phyloP scores from a whole-genome alignment of 2,113 vertebrate genomes.

The Arenaria interpres region DNA sequence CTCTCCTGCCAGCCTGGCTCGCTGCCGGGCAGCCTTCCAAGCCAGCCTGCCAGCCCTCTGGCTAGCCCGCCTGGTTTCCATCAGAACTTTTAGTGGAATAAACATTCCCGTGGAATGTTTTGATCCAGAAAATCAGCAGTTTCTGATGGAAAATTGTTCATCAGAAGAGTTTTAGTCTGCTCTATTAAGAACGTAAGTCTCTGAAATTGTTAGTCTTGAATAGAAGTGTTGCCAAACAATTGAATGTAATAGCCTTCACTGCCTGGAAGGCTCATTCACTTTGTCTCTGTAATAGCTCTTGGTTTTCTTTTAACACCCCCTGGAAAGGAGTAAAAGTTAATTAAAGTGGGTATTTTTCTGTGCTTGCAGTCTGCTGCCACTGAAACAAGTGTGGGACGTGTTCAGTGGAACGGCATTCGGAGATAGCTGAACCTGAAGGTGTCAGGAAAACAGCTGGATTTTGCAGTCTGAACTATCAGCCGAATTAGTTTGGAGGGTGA shows the following conservation, averaged over 20 bases:
- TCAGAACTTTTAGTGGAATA: constrained; percentile 9
- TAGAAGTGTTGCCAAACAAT: constrained; percentile 50
- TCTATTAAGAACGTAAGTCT: constrained; percentile 55
- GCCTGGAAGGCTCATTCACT: constrained; percentile 33
- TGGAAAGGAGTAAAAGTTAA: constrained; percentile 67
- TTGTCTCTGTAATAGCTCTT: constrained; percentile 42
- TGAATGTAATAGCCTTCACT: constrained; percentile 21
- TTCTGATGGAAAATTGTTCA: constrained; percentile 54
- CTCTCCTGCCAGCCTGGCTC: neutral
- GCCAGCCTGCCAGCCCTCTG: constrained; percentile 9
- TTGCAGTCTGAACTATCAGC: neutral
- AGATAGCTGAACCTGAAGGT: neutral
- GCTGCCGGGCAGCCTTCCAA: neutral
- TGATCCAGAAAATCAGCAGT: constrained; percentile 54
- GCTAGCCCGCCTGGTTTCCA: constrained; percentile 8
- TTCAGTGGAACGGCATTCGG: neutral
- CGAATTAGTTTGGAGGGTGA: neutral
- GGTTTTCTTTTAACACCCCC: constrained; percentile 35
- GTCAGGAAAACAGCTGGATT: neutral
- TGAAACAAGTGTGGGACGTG: constrained; percentile 11
- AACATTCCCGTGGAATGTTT: neutral
- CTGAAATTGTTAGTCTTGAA: constrained; percentile 43
- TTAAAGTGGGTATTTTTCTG: constrained; percentile 52
- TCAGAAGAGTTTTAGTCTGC: constrained; percentile 44
- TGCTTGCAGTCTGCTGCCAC: constrained; percentile 29